These are phyloP conservation scores for Melanotaenia maccullochi DNA, from an alignment of 2,797 vertebrate species.

Conservation along the genomic window DNA sequence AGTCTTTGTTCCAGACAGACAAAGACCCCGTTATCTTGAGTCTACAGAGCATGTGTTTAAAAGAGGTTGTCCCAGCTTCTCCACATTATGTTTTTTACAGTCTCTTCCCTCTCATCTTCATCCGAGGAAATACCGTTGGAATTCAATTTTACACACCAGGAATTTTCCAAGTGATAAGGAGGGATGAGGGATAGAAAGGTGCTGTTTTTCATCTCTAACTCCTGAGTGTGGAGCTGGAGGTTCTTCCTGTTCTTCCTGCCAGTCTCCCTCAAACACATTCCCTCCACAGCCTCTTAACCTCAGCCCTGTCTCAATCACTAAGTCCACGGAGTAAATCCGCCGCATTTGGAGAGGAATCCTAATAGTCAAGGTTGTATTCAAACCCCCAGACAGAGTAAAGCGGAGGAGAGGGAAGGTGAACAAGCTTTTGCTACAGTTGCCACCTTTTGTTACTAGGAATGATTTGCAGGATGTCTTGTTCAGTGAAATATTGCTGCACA, in stretches of 20 bases:
- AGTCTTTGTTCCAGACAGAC: conserved; percentile 27
- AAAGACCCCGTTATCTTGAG: conserved; percentile 22
- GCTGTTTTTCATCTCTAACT: conserved; percentile 44
- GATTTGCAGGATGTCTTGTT: conserved; percentile 32
- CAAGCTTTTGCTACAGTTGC: conserved; percentile 15
- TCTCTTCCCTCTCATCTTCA: conserved; percentile 44
- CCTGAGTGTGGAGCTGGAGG: conserved; percentile 33
- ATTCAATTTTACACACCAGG: conserved; percentile 80
- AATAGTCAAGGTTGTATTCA: conserved; percentile 26
- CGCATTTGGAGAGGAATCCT: conserved; percentile 36
- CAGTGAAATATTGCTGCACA: conserved; percentile 40
- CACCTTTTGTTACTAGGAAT: conserved; percentile 44
- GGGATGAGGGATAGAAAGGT: conserved; percentile 36
- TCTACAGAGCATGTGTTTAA: conserved; percentile 35
- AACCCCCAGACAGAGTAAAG: conserved; percentile 35
- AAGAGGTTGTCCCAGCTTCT: conserved; percentile 26
- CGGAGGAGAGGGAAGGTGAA: conserved; percentile 19
- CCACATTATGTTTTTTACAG: conserved; percentile 38
- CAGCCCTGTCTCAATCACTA: conserved; percentile 16
- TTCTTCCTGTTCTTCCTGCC: conserved; percentile 31
- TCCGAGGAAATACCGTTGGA: conserved; percentile 49
- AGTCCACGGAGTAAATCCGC: conserved; percentile 21
- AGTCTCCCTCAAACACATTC: conserved; percentile 5
- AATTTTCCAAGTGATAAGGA: conserved; percentile 67
- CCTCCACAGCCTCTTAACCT: conserved; percentile 43